Conservation (phyloP, 2,888 invertebrate species). For the Andrena fulva region DNA sequence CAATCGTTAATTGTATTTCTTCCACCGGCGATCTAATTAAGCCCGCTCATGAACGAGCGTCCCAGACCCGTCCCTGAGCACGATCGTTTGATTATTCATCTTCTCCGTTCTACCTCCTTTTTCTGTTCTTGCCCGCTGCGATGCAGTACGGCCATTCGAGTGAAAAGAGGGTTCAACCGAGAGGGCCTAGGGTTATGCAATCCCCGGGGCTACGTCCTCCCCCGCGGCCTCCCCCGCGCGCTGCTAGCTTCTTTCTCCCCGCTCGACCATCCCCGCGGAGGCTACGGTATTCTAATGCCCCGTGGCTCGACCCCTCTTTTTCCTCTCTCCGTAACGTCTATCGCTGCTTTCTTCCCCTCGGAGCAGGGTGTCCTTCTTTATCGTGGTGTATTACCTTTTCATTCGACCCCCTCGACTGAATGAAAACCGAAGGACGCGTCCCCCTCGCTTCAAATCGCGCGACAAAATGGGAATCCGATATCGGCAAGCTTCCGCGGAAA, state of each 20-base stretch:
- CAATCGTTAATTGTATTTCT: constrained; percentile 67
- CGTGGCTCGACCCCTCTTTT: constrained; percentile 64
- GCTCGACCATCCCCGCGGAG: constrained; percentile 53
- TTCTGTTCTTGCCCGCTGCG: constrained; percentile 49
- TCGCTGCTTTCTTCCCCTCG: constrained; percentile 5
- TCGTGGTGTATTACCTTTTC: constrained; percentile 26
- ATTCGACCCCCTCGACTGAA: constrained; percentile 48
- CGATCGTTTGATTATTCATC: constrained; percentile 72
- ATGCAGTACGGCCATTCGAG: constrained; percentile 42
- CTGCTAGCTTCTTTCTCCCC: constrained; percentile 51
- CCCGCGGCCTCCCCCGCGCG: constrained; percentile 19
- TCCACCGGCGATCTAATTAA: constrained; percentile 65
- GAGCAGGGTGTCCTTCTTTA: constrained; percentile 6
- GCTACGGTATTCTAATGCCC: constrained; percentile 76
- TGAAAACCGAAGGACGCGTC: constrained; percentile 63
- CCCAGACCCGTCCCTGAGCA: constrained; percentile 37
- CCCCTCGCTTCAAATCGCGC: constrained; percentile 31
- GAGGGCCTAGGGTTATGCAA: constrained; percentile 62
- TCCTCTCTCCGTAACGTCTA: constrained; percentile 25
- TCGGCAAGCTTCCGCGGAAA: constrained; percentile 65
- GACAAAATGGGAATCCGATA: constrained; percentile 75
- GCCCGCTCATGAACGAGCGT: constrained; percentile 52
- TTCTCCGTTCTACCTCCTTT: constrained; percentile 55
- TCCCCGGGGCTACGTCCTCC: constrained; percentile 59
- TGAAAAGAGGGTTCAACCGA: constrained; percentile 66